Conservation (phyloP, 2,888 invertebrate genomes). For the Galeruca laticollis region DNA sequence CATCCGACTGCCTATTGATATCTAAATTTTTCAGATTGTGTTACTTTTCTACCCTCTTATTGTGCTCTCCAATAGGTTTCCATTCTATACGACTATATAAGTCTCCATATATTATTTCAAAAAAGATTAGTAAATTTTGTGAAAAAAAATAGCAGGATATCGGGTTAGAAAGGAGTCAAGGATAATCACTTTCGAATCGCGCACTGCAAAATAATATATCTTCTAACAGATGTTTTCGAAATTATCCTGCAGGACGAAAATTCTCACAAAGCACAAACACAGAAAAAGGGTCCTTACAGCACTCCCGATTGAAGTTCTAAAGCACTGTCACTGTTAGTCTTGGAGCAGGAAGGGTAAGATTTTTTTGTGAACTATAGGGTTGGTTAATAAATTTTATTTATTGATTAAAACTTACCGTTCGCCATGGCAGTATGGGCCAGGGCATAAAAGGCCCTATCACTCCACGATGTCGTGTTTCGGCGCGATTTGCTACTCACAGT, state of each 20-base stretch:
- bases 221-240: constrained; percentile 6
- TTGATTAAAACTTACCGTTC: constrained; percentile 55
- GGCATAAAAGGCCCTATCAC: constrained; percentile 58
- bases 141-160: background rate
- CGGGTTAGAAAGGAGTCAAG: constrained; percentile 20
- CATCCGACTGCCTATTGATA: background rate
- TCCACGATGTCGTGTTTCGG: constrained; percentile 53
- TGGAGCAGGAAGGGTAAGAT: constrained; percentile 16
- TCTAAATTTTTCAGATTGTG: background rate
- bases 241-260: constrained; percentile 31
- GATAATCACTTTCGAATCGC: constrained; percentile 17
- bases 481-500: constrained; percentile 57
- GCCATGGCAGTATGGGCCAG: constrained; percentile 60
- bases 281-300: constrained; percentile 19
- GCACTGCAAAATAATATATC: background rate
- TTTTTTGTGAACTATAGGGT: constrained; percentile 31
- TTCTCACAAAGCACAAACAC: constrained; percentile 35
- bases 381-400: constrained; percentile 35
- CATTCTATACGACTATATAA: background rate
- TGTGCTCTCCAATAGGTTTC: background rate
- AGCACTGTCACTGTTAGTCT: constrained; percentile 43
- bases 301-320: constrained; percentile 25
- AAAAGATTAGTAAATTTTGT: constrained; percentile 9
- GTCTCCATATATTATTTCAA: background rate
- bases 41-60: constrained; percentile 11